Evolutionary conservation across 2,797 vertebrate genomes (phyloP), one percentile per base, ranked within the genome.

Genomic region (Numenius phaeopus): DNA sequence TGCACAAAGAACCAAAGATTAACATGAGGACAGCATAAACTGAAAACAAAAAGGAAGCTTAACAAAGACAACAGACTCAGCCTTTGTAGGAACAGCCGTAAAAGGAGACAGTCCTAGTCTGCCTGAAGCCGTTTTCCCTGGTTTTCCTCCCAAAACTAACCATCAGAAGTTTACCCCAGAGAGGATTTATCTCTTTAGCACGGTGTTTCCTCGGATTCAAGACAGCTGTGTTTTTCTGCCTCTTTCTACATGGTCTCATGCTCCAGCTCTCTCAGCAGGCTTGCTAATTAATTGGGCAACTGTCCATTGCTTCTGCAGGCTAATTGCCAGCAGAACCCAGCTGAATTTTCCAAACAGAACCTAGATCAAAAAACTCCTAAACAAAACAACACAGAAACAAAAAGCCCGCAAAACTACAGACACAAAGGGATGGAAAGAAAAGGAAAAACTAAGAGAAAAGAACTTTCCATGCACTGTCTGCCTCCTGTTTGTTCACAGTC

Each of bases 211-310:
- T 69, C 0, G 1, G 34, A n/a, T 62, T 65, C 27, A 18, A 54
- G 58, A 12, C 66, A 72, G 39, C 40, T 14, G 7, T 4, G 16
- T 44, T 90, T 75, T 61, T 39, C 49, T 84, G 62, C 34, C 30
- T 69, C 61, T 75, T 55, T 44, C 66, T 79, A 7, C 59, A 26
- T 5, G 44, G 21, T 87, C 52, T 79, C 59, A 55, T 75, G 81
- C 81, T 87, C 71, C 58, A 52, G 17, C 72, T 88, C 71, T 88
- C 80, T 62, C 49, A 2, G 87, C 79, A 87, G 52, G 62, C 79
- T 90, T 9, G 2, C 65, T 94, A 79, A 95, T 90, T 92, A 94
- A 85, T 69, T 87, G 83, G 37, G 78, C 49, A 95, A 73, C 18
- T 11, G 12, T 75, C 61, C 3, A 11, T 37, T 69, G 73, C 49